Evolutionary conservation across 2,113 vertebrate genomes (phyloP), one percentile per base, ranked within the genome.

Genomic region (Grammomys dolichurus): DNA sequence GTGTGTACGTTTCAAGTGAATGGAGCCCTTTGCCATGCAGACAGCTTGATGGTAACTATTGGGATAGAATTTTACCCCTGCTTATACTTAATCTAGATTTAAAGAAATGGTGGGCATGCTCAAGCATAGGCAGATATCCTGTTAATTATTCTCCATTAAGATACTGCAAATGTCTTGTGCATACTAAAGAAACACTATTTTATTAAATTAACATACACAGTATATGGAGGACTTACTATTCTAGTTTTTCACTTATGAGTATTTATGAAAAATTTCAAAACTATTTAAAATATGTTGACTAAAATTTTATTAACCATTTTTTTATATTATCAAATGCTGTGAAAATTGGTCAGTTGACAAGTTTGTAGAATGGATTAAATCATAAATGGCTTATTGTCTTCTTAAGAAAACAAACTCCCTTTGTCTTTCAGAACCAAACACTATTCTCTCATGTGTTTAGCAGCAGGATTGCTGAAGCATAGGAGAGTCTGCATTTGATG

Each of bases 111-210:
- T 20, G 48, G 20, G 20, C 8, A 14, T 36, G 12, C 0, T 13
- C 33, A 51, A 31, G 3, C 58, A 73, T 33, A 91, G 76, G 12
- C 14, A 24, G 33, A 70, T 46, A 43, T 40, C 78, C 24, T 91
- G 31, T 10, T 43, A 60, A 92, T 94, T 88, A 85, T 31, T 92
- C 67, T 48, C 63, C 51, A 22, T 78, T 31, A 90, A 69, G 48
- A 60, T 69, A 51, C 43, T 94, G n/a, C 48, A 60, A 60, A 81
- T 81, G 48, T 33, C 84, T 94, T 94, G 63, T 86, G 26, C 40
- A 73, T 40, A 73, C 7, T 73, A 40, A n/a, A 40, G 17, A 48
- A 48, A 77, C 20, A 48, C 12, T 75, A 13, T 48, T 28, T 76
- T 76, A 46, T 28, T 76, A 46, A 76, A 76, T 46, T 46, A 76